A percentile compares a stretch with the other conserved stretches of the same genome.
Evolutionary conservation across 2,113 vertebrate species (phyloP).

Genomic region (Hyla sarda): DNA sequence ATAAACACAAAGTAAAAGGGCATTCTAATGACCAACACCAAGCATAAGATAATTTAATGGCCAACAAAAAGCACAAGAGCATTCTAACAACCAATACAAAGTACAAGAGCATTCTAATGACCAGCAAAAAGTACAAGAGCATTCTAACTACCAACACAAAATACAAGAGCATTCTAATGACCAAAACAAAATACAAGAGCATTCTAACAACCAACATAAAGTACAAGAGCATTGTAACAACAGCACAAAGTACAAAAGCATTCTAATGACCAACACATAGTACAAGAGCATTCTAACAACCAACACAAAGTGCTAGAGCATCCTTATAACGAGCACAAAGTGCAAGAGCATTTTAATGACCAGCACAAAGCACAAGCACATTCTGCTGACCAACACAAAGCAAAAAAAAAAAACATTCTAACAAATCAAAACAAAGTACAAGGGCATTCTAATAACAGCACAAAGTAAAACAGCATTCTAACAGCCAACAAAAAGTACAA

Average conservation of each 20-base stretch:
- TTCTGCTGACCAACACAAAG: too few relatives aligned
- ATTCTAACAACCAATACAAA: neutral
- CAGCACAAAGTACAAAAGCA: too few relatives aligned
- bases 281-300: neutral
- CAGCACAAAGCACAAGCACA: too few relatives aligned
- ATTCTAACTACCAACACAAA: too few relatives aligned
- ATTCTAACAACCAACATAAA: neutral
- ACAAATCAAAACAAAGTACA: too few relatives aligned
- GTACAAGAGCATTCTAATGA: neutral
- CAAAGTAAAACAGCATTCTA: too few relatives aligned
- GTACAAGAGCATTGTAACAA: too few relatives aligned
- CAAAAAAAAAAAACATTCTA: too few relatives aligned
- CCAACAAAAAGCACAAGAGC: neutral
- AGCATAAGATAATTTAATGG: neutral
- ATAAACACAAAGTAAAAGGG: too few relatives aligned
- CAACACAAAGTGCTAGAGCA: neutral
- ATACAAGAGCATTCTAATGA: neutral
- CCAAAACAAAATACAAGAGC: neutral
- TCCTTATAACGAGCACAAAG: neutral
- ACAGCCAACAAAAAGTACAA: too few relatives aligned
- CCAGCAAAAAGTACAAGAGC: neutral
- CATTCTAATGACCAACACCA: neutral
- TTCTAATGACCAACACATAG: neutral
- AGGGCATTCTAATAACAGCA: too few relatives aligned
- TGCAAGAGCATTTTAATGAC: neutral